These are phyloP conservation scores for Ataeniobius toweri DNA, from an alignment of 2,797 vertebrate species.

Conservation along the genomic window DNA sequence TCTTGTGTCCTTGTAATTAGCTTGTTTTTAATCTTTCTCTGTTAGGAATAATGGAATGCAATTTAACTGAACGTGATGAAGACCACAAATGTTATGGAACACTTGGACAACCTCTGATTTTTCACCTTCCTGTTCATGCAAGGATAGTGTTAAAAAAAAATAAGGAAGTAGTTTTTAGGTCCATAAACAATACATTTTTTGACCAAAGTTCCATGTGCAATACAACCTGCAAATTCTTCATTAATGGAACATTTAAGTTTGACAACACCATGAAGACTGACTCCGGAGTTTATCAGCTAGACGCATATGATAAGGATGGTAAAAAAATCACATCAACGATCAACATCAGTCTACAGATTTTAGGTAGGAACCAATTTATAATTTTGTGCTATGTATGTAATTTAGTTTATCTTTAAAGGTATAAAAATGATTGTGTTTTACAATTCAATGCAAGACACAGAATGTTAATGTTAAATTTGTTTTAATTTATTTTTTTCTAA, in stretches of 20 bases:
- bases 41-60: too few species aligned
- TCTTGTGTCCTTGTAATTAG: neutral
- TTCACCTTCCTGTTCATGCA: too few species aligned
- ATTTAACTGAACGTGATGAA: too few species aligned
- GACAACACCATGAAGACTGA: neutral
- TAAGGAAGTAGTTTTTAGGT: rapidly evolving
- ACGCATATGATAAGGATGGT: rapidly evolving
- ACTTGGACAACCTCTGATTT: too few species aligned
- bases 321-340: rapidly evolving
- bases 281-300: neutral
- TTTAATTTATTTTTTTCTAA: neutral
- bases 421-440: neutral
- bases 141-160: rapidly evolving
- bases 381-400: neutral
- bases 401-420: neutral
- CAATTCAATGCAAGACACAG: neutral
- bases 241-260: neutral
- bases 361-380: neutral
- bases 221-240: neutral
- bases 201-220: neutral
- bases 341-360: neutral
- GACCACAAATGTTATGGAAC: too few species aligned
- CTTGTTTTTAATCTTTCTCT: neutral
- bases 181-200: rapidly evolving
- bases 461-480: neutral